Evolutionary conservation across 2,113 vertebrate genomes (phyloP).

Genomic region (Macroglossus sobrinus): DNA sequence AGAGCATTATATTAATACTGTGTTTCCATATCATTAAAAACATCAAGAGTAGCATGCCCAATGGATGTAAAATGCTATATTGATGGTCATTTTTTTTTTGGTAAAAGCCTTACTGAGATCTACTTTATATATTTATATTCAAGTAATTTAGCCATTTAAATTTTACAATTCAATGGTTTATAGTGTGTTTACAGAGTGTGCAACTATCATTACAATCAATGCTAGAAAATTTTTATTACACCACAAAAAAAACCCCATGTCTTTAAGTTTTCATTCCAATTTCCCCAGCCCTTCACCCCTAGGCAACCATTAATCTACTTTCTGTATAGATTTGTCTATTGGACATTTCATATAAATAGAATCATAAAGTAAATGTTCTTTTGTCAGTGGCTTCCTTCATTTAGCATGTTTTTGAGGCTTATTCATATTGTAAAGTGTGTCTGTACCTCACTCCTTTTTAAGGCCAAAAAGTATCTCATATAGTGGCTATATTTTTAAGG

Average conservation of each 20-base stretch:
- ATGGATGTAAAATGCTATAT: not conserved
- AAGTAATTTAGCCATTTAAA: not conserved
- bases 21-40: not conserved
- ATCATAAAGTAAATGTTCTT: not conserved
- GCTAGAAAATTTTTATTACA: not conserved
- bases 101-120: not conserved
- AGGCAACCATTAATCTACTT: not conserved
- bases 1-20: not conserved
- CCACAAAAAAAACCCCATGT: not conserved
- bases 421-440: too few relatives aligned
- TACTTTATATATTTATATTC: not conserved
- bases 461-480: not conserved
- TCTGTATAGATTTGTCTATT: not conserved
- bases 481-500: not conserved
- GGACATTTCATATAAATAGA: not conserved
- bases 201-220: not conserved
- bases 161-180: not conserved
- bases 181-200: not conserved
- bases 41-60: not conserved
- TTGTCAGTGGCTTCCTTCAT: not conserved
- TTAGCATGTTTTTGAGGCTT: not conserved
- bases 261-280: not conserved
- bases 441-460: not conserved
- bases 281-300: not conserved
- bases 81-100: not conserved